These are phyloP conservation scores for Planiliza haematocheilus DNA, from an alignment of 2,113 vertebrate genomes.

Conservation along the genomic window DNA sequence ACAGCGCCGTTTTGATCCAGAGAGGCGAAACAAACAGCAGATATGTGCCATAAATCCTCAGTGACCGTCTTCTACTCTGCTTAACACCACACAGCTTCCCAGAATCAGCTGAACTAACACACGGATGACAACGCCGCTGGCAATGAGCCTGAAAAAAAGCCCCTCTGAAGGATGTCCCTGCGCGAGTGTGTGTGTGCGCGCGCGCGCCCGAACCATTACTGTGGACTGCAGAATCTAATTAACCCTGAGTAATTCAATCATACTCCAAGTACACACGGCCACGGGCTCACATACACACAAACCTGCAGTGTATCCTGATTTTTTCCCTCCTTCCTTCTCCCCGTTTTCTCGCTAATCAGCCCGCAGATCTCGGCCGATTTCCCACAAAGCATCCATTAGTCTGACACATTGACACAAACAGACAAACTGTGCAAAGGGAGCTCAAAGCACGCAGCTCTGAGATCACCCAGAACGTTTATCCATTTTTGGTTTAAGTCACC, in stretches of 20 bases:
- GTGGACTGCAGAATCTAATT: constrained; percentile 73
- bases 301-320: constrained; percentile 28
- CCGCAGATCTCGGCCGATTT: constrained; percentile 39
- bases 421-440: not conserved
- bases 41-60: constrained; percentile 50
- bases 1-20: constrained; percentile 5
- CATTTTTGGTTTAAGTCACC: too few relatives aligned
- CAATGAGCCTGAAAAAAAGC: constrained; percentile 58
- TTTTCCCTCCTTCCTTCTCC: not conserved
- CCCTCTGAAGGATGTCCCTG: constrained; percentile 53
- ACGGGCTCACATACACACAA: constrained; percentile 31
- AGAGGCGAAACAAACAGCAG: constrained; percentile 25
- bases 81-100: constrained; percentile 42
- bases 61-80: constrained; percentile 39
- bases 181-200: constrained; percentile 26
- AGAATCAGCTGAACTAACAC: constrained; percentile 52
- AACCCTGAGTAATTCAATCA: constrained; percentile 78
- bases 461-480: constrained; percentile 7
- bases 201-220: constrained; percentile 53
- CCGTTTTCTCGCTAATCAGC: constrained; percentile 7
- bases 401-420: constrained; percentile 19
- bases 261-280: constrained; percentile 53
- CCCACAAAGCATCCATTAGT: constrained; percentile 29
- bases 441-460: not conserved
- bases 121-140: constrained; percentile 50